phyloP scores from a whole-genome alignment of 1,140 invertebrate genomes.

The Drosophila bifasciata region DNA sequence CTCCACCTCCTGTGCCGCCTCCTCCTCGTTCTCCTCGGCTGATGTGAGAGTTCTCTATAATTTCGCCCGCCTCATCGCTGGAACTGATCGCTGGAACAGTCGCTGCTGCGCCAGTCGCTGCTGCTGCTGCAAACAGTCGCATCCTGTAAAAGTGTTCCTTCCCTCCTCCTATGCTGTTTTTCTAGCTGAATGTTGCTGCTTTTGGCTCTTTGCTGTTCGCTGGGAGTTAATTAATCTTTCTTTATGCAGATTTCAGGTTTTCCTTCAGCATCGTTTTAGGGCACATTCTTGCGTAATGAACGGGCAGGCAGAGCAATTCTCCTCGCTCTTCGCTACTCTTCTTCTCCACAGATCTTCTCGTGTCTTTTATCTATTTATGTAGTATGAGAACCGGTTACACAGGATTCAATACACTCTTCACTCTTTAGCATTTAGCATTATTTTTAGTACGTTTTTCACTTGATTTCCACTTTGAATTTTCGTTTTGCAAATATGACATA shows the following conservation, averaged over 20 bases:
- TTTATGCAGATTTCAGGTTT: constrained; percentile 80
- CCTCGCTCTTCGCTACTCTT: constrained; percentile 12
- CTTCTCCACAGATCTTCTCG: too few relatives aligned
- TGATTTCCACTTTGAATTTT: constrained; percentile 1
- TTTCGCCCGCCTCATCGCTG: constrained; percentile 68
- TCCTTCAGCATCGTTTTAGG: constrained; percentile 78
- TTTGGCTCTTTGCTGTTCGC: constrained; percentile 11
- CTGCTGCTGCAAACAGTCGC: constrained; percentile 48
- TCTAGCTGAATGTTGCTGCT: constrained; percentile 21
- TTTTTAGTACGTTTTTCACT: too few relatives aligned
- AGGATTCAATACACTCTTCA: constrained; percentile 56
- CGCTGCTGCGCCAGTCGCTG: constrained; percentile 31
- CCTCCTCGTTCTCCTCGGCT: constrained; percentile 4
- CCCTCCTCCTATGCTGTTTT: constrained; percentile 2
- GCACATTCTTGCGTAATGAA: constrained; percentile 82
- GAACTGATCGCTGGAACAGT: constrained; percentile 41
- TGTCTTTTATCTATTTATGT: constrained; percentile 65
- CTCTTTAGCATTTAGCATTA: background rate
- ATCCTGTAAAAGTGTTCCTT: constrained; percentile 19
- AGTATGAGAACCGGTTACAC: constrained; percentile 64
- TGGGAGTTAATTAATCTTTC: constrained; percentile 70
- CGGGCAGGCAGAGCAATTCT: constrained; percentile 28
- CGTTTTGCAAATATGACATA: constrained; percentile 54
- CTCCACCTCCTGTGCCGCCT: constrained; percentile 4
- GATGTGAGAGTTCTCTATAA: constrained; percentile 67